A percentile compares a stretch with the other conserved stretches of the same genome.
Evolutionary conservation across 2,888 invertebrate genomes (phyloP).

Genomic region (Netelia fuscicornis): DNA sequence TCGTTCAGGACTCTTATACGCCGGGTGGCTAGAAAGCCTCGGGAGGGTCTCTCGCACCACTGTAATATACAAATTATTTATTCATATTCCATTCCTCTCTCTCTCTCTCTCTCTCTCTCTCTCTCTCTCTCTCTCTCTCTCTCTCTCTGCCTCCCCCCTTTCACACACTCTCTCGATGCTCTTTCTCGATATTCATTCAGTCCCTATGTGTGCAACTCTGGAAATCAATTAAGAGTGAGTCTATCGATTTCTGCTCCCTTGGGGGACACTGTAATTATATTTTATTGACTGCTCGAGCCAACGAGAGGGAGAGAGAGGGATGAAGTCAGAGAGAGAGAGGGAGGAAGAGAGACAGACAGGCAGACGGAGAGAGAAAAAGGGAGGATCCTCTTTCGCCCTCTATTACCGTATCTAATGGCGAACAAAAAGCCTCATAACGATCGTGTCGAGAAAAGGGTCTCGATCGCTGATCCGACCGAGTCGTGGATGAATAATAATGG

Average conservation of each 20-base stretch:
- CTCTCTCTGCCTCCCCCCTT: too few species aligned
- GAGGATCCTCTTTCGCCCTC: constrained; percentile 38
- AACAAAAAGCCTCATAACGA: constrained; percentile 43
- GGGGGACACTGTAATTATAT: constrained; percentile 68
- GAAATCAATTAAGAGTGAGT: constrained; percentile 67
- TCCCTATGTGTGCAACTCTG: constrained; percentile 45
- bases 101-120: constrained; percentile 21
- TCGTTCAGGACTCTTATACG: constrained; percentile 17
- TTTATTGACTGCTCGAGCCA: constrained; percentile 65
- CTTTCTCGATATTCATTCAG: too few species aligned
- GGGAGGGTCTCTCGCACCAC: constrained; percentile 13
- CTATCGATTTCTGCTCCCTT: constrained; percentile 65
- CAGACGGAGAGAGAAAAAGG: too few species aligned
- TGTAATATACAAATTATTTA: constrained; percentile 65
- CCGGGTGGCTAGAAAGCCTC: constrained; percentile 45
- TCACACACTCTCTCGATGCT: constrained; percentile 38
- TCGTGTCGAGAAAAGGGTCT: constrained; percentile 38
- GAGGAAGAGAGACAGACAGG: too few species aligned
- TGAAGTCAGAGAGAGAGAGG: background rate
- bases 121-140: constrained; percentile 10
- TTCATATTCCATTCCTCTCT: constrained; percentile 51
- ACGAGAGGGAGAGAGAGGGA: background rate
- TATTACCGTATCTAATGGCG: constrained; percentile 56
- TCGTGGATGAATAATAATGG: constrained; percentile 46
- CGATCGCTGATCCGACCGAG: constrained; percentile 21